Conservation (phyloP, 2,797 vertebrate genomes). For the Microctenopoma steveboyesi region DNA sequence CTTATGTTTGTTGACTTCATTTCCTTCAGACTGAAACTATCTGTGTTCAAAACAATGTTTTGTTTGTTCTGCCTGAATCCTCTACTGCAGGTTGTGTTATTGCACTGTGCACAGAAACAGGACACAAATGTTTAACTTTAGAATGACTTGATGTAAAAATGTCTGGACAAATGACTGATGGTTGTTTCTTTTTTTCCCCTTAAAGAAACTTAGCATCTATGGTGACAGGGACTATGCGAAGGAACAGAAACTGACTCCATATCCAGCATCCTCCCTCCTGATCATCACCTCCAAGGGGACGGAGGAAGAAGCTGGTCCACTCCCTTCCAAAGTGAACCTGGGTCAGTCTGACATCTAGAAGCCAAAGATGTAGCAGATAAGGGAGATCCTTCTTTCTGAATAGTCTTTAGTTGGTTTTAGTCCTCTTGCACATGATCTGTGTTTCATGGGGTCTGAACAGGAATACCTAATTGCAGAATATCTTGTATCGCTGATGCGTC, state of each 20-base stretch:
- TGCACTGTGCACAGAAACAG: not conserved
- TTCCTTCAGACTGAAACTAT: no score
- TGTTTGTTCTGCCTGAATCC: not conserved
- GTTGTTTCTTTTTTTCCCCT: constrained; percentile 30
- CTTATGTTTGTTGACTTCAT: no score
- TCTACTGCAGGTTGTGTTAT: not conserved
- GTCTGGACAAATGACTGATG: not conserved
- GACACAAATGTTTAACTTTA: not conserved
- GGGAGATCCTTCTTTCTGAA: constrained; percentile 30
- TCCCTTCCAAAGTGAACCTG: constrained; percentile 93
- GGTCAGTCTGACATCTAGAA: constrained; percentile 85
- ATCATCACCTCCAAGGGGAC: constrained; percentile 87
- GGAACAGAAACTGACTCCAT: constrained; percentile 90
- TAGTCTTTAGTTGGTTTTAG: constrained; percentile 50
- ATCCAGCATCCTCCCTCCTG: constrained; percentile 90
- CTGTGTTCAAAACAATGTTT: no score
- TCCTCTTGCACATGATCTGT: constrained; percentile 42
- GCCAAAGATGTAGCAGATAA: constrained; percentile 44
- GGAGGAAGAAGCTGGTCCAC: constrained; percentile 92
- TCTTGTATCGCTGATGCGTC: constrained; percentile 54
- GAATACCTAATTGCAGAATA: constrained; percentile 50
- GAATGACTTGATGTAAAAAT: not conserved
- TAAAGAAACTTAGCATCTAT: constrained; percentile 97
- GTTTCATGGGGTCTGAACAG: constrained; percentile 50
- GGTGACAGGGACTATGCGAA: constrained; percentile 91